phyloP scores from a whole-genome alignment of 2,113 vertebrate genomes.

The Sinocyclocheilus anshuiensis region DNA sequence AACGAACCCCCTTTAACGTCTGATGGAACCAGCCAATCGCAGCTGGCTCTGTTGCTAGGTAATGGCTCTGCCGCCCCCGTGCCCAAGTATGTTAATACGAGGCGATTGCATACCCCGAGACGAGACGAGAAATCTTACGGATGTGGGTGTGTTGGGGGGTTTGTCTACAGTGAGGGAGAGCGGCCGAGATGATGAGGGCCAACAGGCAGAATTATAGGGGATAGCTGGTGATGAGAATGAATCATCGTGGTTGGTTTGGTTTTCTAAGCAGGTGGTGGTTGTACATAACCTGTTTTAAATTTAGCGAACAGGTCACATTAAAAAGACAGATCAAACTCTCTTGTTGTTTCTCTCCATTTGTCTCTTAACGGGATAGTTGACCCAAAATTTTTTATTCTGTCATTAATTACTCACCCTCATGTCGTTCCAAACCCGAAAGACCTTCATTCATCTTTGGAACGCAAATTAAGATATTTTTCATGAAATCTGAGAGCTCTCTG shows the following conservation, averaged over 20 bases:
- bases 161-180: slow-evolving; percentile 14
- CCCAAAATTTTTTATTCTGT: no score
- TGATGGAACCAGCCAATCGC: slow-evolving; percentile 53
- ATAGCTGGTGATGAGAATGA: slow-evolving; percentile 50
- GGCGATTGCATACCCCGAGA: slow-evolving; percentile 56
- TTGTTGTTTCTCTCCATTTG: background rate
- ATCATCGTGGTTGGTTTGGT: slow-evolving; percentile 46
- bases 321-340: slow-evolving; percentile 2
- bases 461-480: no score
- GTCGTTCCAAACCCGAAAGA: no score
- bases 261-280: slow-evolving; percentile 27
- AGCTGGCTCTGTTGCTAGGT: slow-evolving; percentile 64
- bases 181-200: slow-evolving; percentile 34
- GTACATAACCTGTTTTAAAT: slow-evolving; percentile 33
- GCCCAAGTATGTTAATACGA: slow-evolving; percentile 54
- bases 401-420: no score
- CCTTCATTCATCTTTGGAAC: no score
- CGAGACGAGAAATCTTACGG: slow-evolving; percentile 38
- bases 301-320: slow-evolving; percentile 19
- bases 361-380: background rate
- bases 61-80: slow-evolving; percentile 58
- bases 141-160: slow-evolving; percentile 24
- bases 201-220: slow-evolving; percentile 53
- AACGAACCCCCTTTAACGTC: slow-evolving; percentile 54
- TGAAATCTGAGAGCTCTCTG: no score